phyloP scores from a whole-genome alignment of 2,888 invertebrate species.

The Baccha elongata region DNA sequence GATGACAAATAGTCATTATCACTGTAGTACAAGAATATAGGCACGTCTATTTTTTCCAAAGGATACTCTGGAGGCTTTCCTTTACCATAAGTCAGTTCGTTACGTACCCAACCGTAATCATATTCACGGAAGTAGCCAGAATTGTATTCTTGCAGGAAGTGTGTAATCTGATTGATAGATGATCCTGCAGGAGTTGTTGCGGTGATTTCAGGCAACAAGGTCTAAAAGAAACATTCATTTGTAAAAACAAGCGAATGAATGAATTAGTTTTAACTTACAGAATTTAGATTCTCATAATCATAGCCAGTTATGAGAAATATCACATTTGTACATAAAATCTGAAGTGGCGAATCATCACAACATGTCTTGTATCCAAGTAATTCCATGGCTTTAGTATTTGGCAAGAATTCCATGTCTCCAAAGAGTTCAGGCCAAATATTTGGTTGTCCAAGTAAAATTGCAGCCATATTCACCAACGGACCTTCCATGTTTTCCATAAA shows the following conservation, averaged over 20 bases:
- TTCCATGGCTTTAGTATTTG: slow-evolving; percentile 80
- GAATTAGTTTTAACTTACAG: slow-evolving; percentile 73
- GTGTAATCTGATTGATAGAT: slow-evolving; percentile 77
- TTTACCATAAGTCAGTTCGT: slow-evolving; percentile 75
- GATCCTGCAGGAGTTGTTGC: slow-evolving; percentile 78
- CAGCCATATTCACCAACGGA: slow-evolving; percentile 85
- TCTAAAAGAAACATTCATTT: slow-evolving; percentile 39
- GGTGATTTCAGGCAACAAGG: slow-evolving; percentile 77
- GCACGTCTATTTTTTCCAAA: slow-evolving; percentile 75
- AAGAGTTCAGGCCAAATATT: slow-evolving; percentile 79
- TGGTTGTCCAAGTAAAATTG: slow-evolving; percentile 83
- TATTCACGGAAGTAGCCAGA: slow-evolving; percentile 76
- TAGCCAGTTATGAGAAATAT: slow-evolving; percentile 80
- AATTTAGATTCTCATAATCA: slow-evolving; percentile 79
- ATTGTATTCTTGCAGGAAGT: slow-evolving; percentile 78
- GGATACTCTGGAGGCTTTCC: slow-evolving; percentile 75
- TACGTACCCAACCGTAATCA: slow-evolving; percentile 76
- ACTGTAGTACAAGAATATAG: slow-evolving; percentile 77
- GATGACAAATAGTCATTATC: slow-evolving; percentile 78
- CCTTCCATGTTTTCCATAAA: slow-evolving; percentile 79
- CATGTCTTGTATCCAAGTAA: slow-evolving; percentile 79
- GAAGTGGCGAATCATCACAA: slow-evolving; percentile 77
- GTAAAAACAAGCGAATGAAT: no score
- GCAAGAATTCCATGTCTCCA: slow-evolving; percentile 80
- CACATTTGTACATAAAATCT: slow-evolving; percentile 78